Base-by-base conservation (phyloP, 2,888 invertebrate genomes). In the Nymphalis c-album region DNA sequence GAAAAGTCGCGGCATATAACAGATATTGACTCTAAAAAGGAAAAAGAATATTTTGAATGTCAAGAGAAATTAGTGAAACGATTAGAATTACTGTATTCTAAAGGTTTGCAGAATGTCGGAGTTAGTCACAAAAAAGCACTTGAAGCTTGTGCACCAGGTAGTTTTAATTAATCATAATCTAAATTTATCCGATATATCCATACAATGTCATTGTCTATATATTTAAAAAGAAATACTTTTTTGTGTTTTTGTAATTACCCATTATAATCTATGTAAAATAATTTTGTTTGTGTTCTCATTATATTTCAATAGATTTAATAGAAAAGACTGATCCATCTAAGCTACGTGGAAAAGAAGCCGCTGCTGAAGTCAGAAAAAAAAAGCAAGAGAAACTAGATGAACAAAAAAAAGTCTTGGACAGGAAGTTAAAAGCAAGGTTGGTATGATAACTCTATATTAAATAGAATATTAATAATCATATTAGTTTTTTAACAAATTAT, bases 351-450 rank as follows among this genome's bases (percentile, higher is more conserved):
- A 87, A 79, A 72, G 88, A 88, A 73, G 92, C 92, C 69, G 80
- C 81, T 20, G 84, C 83, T 61, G 85, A 84, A 74, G 71, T 91
- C 45, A 83, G 83, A 69, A 84, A 75, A 69, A 83, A 77, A 71
- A 88, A 83, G 71, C 92, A 92, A 76, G 83, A 86, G 70, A 84
- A 85, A 73, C 77, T 91, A 71, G 86, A 92, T 78, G 80, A 85
- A 74, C 86, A 87, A 70, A 90, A 90, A 71, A 87, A 86, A 76
- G 62, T 83, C 55, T 73, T 92, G 46, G 89, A 91, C 59, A 83
- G 91, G 75, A 91, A 88, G 81, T 74, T 90, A 64, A 85, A 85
- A 70, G 92, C 92, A 40, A 86, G 92, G 91, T 90, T 16, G 0
- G 20, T 64, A 31, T 59, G 0, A 55, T 40, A 53, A 46, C n/a